Base-by-base conservation (phyloP, 2,797 vertebrate genomes). In the Scolopax rusticola region DNA sequence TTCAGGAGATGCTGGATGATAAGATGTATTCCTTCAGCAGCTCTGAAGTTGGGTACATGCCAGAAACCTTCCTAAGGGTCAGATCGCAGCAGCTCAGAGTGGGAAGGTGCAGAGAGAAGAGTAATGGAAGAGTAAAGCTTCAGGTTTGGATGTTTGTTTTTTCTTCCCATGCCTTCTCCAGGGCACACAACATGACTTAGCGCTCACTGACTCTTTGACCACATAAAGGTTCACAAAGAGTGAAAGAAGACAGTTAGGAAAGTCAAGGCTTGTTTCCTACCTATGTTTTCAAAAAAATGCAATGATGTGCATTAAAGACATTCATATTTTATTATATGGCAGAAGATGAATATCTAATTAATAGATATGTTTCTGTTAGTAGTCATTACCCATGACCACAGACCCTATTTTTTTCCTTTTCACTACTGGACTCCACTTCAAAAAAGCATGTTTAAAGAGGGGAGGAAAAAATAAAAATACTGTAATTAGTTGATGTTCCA, bases 101-200 rank as follows among this genome's bases (percentile, higher is more conserved):
- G 6, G 6, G 12, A 57, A 69, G 17, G 25, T 61, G 27, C 50
- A 63, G 36, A 51, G 15, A 50, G 6, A 50, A 12, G 43, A 89
- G 78, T 15, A 67, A 57, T 0, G 0, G 1, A 20, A 59, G 56
- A 71, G 18, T 28, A 65, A 77, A 59, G 6, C 30, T 75, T 47
- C 4, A 5, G 24, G 25, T 8, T 14, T 56, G 19, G 9, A 7
- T 75, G 17, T 1, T 2, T 1, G 7, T 6, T 23, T 75, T 56
- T 33, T 12, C 12, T 47, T 81, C 24, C 47, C 4, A 2, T 61
- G 24, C 15, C 7, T 84, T 93, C 47, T 77, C 54, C 21, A 48
- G 54, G 12, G 9, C 57, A 77, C 20, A 57, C 12, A 56, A 50
- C 8, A 11, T 53, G 13, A 68, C 25, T 60, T 38, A 38, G 27